Evolutionary conservation across 2,113 vertebrate genomes (phyloP).

Genomic region (Salvelinus namaycush): DNA sequence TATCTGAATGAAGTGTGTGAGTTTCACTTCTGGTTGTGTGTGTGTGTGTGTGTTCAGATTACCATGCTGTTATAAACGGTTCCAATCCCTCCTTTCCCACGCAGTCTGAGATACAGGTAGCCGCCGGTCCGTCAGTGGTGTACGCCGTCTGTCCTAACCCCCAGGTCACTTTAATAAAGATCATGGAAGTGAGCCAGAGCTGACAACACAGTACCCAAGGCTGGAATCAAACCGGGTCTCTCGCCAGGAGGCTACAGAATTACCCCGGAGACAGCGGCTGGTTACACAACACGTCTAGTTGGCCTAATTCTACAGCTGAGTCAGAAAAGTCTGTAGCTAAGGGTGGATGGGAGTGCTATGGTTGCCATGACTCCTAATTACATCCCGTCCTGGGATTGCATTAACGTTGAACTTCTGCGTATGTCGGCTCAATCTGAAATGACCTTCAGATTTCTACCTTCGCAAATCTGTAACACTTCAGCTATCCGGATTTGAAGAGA

Average conservation of each 20-base stretch:
- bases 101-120: no score
- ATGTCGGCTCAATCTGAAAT: no score
- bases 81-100: not conserved
- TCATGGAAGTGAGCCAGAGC: conserved; percentile 22
- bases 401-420: no score
- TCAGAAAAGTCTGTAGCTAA: not conserved
- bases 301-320: no score
- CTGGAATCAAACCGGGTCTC: not conserved
- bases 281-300: not conserved
- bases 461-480: no score
- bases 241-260: not conserved
- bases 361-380: not conserved
- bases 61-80: not conserved
- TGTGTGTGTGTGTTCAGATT: not conserved
- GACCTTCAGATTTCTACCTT: no score
- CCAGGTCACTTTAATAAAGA: conserved; percentile 10
- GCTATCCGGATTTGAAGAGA: no score
- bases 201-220: not conserved
- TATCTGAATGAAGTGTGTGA: not conserved
- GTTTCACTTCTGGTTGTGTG: not conserved
- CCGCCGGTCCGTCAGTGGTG: not conserved
- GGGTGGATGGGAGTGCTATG: not conserved
- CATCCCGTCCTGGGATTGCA: not conserved
- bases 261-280: not conserved
- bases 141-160: not conserved